Base-by-base conservation (phyloP, 2,797 vertebrate genomes). In the Xenentodon cancila region DNA sequence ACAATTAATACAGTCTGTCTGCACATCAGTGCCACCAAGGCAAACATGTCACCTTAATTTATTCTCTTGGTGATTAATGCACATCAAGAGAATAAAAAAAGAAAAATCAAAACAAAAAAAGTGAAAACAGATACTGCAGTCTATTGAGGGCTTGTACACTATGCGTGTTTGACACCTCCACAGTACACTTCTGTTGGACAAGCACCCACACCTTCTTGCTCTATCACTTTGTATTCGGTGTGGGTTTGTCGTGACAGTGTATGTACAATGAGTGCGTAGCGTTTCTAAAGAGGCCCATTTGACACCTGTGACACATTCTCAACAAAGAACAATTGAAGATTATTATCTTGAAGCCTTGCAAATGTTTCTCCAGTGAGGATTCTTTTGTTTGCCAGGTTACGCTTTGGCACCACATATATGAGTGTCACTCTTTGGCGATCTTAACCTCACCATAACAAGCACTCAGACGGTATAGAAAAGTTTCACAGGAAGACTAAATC, bases 241-340 rank as follows among this genome's bases (percentile, higher is more conserved):
- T 66, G 64, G 42, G 64, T 79, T 17, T 34, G 53, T 48, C 22
- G 52, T 54, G 9, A 74, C 55, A 58, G 46, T 2, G 15, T 5
- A 30, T 34, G 57, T 71, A 63, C 12, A 4, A 45, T 68, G 58
- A 47, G 50, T 44, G 64, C 59, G 53, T 47, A 22, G 80, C 30
- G 64, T 68, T 9, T 9, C 62, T 32, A 55, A 68, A 64, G 59
- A 82, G 52, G 18, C 74, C 73, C 59, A 45, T 58, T 59, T 75
- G 72, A 82, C 84, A 80, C 82, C 62, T 66, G 77, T 73, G 79
- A 86, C 82, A 75, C 76, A 71, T 69, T 81, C 71, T 47, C 63
- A 67, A 43, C 79, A 71, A 63, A 79, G 62, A 82, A 84, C 81
- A 84, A 71, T 66, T 47, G 30, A 30, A 12, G 43, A 43, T 12